Conservation (phyloP, 2,888 invertebrate genomes). For the Andrena fulva region DNA sequence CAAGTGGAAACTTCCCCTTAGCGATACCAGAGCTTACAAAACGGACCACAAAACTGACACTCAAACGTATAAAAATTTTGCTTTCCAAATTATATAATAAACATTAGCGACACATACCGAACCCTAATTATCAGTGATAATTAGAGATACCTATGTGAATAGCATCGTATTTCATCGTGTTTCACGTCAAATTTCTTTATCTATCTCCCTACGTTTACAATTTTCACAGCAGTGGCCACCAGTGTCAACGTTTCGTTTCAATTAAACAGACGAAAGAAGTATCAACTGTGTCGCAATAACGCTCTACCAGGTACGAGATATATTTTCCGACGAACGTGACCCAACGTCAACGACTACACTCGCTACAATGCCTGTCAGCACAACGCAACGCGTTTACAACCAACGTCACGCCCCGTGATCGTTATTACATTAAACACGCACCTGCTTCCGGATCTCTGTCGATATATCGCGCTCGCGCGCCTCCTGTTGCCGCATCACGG, state of each 20-base stretch:
- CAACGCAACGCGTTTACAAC: conserved; percentile 37
- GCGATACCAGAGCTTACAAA: no score
- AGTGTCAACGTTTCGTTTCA: background rate
- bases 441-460: conserved; percentile 9
- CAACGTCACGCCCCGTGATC: conserved; percentile 39
- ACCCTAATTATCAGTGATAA: no score
- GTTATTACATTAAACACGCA: conserved; percentile 38
- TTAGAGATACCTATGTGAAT: no score
- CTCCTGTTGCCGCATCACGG: background rate
- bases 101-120: no score
- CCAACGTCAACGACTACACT: conserved; percentile 45
- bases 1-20: no score
- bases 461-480: conserved; percentile 1
- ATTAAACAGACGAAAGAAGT: conserved; percentile 2
- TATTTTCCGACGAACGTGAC: conserved; percentile 70
- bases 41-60: background rate
- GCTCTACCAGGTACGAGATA: conserved; percentile 64
- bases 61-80: background rate
- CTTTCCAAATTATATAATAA: conserved; percentile 3
- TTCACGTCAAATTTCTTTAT: no score
- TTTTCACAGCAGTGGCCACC: conserved; percentile 50
- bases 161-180: no score
- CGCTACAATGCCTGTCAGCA: conserved; percentile 21
- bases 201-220: conserved; percentile 8
- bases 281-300: conserved; percentile 25